phyloP scores from a whole-genome alignment of 2,888 invertebrate genomes.

The Rhagophthalmus giganteus region DNA sequence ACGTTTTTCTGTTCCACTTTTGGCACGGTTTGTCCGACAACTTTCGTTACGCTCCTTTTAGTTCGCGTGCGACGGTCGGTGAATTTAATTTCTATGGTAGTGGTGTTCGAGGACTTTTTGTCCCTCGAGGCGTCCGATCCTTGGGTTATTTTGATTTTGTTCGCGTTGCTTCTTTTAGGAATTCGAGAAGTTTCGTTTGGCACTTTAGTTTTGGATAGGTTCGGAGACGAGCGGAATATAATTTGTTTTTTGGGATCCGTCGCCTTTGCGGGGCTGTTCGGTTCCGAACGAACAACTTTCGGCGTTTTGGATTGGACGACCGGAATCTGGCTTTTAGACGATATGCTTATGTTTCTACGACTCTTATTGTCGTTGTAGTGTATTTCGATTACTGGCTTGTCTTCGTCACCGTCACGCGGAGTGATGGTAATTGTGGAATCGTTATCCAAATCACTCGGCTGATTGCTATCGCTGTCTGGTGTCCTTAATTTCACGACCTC shows the following conservation, averaged over 20 bases:
- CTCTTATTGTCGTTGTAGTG: constrained; percentile 38
- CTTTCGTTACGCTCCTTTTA: not conserved
- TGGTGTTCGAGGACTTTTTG: not conserved
- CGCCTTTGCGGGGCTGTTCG: constrained; percentile 51
- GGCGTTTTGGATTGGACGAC: constrained; percentile 56
- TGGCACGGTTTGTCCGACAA: too few relatives aligned
- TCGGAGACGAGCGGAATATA: constrained; percentile 48
- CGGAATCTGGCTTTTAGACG: too few relatives aligned
- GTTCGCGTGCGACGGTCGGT: not conserved
- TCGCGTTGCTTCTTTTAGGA: constrained; percentile 28
- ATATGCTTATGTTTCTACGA: constrained; percentile 39
- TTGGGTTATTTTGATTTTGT: too few relatives aligned
- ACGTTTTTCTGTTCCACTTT: not conserved
- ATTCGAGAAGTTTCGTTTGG: constrained; percentile 31
- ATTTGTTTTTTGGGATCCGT: constrained; percentile 37
- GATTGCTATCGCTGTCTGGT: constrained; percentile 77
- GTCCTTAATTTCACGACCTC: constrained; percentile 83
- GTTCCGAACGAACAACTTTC: constrained; percentile 45
- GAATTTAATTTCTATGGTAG: constrained; percentile 10
- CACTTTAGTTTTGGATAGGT: constrained; percentile 38
- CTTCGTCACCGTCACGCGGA: constrained; percentile 27
- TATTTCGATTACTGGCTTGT: constrained; percentile 39
- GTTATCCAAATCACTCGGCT: constrained; percentile 61
- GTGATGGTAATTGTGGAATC: constrained; percentile 41
- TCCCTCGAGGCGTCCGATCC: not conserved